phyloP scores from a whole-genome alignment of 2,113 vertebrate genomes.

The Cochlearius cochlearius region DNA sequence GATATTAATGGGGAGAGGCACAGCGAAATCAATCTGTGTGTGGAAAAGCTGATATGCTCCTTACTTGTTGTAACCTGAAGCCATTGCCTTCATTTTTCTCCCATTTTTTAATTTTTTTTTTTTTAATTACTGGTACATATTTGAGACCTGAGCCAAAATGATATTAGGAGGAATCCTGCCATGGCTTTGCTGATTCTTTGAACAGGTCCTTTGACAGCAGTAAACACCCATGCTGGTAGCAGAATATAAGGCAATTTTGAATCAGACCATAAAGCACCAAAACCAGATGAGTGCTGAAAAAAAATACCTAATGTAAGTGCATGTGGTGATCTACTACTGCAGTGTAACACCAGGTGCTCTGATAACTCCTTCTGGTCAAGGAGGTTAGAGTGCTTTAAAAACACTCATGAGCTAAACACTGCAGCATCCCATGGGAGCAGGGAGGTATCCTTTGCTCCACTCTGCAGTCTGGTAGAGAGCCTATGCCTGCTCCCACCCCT shows the following conservation, averaged over 20 bases:
- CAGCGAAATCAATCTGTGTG: not conserved
- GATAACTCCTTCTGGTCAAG: not conserved
- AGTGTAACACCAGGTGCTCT: not conserved
- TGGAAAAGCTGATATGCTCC: slow-evolving; percentile 34
- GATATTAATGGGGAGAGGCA: not conserved
- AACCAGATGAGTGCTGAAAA: not conserved
- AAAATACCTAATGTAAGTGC: not conserved
- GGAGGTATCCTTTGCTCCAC: not conserved
- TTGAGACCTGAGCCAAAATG: slow-evolving; percentile 40
- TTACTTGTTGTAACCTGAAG: slow-evolving; percentile 48
- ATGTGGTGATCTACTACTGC: not conserved
- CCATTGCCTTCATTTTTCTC: not conserved
- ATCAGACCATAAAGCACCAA: not conserved
- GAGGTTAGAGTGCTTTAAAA: not conserved
- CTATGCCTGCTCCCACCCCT: not conserved
- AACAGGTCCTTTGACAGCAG: not conserved
- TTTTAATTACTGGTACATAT: slow-evolving; percentile 31
- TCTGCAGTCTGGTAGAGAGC: not conserved
- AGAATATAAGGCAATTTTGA: not conserved
- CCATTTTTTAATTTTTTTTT: not conserved
- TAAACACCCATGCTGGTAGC: not conserved
- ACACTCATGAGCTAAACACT: not conserved
- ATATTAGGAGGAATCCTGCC: slow-evolving; percentile 18
- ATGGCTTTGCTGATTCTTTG: not conserved
- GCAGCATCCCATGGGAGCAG: not conserved